Evolutionary conservation across 2,113 vertebrate genomes (phyloP), one percentile per base, ranked within the genome.

Genomic region (Cavia porcellus): DNA sequence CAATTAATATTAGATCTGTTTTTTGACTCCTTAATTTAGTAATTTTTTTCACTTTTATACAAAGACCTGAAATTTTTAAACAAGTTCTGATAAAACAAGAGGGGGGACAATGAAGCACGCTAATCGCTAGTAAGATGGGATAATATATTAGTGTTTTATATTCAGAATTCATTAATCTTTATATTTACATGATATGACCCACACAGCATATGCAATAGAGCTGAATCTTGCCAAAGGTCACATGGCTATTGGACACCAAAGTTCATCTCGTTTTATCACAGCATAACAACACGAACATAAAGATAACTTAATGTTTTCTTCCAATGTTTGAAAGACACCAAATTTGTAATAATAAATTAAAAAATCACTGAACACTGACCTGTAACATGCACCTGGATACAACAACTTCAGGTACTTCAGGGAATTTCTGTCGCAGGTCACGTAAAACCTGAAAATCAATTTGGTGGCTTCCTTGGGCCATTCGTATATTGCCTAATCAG

Each of bases 381-480:
- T 99, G 99, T 98, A 99, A 98, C 98, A 99, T 99, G 98, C 99
- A 99, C 99, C 99, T 99, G 98, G 99, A 99, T n/a, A 99, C 99
- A 98, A 99, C 99, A 98, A 99, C 99, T 99, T 99, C 99, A 97
- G 99, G 99, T 97, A 99, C 99, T 98, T 99, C 99, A 97, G 99
- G 99, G 98, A 99, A 99, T 99, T 99, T 99, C 98, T 99, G 99
- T 97, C 99, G 99, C 99, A 99, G 99, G 99, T 99, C 99, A 98
- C 99, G 99, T 99, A 99, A 99, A 99, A 99, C 99, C 99, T 99
- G 99, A 99, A 99, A 99, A 99, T 99, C 99, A 99, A 99, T 99
- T 99, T 99, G 99, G 98, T 99, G 99, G 99, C 99, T 99, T 99
- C 99, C 99, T 99, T 99, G 99, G 99, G 99, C 99, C 99, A 99